Base-by-base conservation (phyloP, 2,888 invertebrate genomes). In the Troides helena region DNA sequence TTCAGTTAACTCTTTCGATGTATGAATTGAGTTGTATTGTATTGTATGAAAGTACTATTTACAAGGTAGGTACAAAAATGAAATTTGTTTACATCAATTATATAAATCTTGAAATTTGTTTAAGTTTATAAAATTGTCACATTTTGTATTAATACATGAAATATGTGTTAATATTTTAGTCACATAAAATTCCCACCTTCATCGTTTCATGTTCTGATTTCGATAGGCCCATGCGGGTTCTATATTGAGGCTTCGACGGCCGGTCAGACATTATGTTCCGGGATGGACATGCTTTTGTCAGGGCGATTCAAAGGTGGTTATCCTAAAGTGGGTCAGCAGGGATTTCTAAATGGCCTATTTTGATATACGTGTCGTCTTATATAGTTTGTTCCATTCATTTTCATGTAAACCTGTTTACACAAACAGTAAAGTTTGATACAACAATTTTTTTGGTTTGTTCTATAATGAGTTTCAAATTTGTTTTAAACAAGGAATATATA, bases 271-370 rank as follows among this genome's bases (percentile, higher is more conserved):
- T 89, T 85, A 87, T 87, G 89, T 86, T 86, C 87, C 84, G 84
- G 86, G 84, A 84, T 84, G 82, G 86, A 89, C 85, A 83, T 85
- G 88, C 88, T 88, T 89, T 90, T 90, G 88, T 89, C 85, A 84
- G 81, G 74, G 79, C 81, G 75, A 87, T 88, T 88, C 86, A 88
- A 88, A 89, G 87, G 88, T 87, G 85, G 84, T 85, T 87, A 82
- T 79, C 80, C 78, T 79, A 85, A 91, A 89, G 81, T 90, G 84
- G 91, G 90, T 88, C 90, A 89, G 78, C 80, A 72, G 77, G 81
- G 85, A 88, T 86, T 86, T 86, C 82, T 80, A 84, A 82, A 81
- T 80, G 77, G 79, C 78, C 77, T 82, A 82, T 85, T 82, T 79
- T 76, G 79, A 82, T 83, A 83, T 80, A 77, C 74, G 74, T 78